These are phyloP conservation scores for Bucorvus abyssinicus DNA, from an alignment of 2,797 vertebrate species.

Conservation along the genomic window DNA sequence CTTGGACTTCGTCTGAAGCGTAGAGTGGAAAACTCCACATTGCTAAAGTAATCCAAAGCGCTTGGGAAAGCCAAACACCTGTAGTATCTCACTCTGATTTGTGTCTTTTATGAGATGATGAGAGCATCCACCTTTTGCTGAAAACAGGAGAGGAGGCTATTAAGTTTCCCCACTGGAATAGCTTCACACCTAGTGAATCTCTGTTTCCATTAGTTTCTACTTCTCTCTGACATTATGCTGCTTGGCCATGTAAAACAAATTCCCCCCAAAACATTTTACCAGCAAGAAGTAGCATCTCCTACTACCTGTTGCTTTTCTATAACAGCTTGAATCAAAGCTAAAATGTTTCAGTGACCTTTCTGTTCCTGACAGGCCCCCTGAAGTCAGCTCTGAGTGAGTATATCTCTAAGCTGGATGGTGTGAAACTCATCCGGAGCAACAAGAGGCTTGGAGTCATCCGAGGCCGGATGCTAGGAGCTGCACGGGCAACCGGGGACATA, in stretches of 20 bases:
- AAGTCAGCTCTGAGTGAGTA: conserved; percentile 84
- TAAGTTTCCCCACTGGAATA: conserved; percentile 1
- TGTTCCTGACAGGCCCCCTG: conserved; percentile 77
- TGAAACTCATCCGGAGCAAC: conserved; percentile 86
- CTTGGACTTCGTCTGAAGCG: not conserved
- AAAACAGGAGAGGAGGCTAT: conserved; percentile 7
- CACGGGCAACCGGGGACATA: conserved; percentile 82
- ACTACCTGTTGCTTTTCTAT: not conserved
- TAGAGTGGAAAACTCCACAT: not conserved
- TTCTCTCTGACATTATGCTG: not conserved
- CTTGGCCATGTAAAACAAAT: not conserved
- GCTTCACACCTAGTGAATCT: conserved; percentile 5
- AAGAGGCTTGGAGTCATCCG: conserved; percentile 80
- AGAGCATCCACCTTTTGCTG: conserved; percentile 11
- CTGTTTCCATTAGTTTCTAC: not conserved
- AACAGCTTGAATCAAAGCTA: not conserved
- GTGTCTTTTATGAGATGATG: not conserved
- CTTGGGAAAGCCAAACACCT: conserved; percentile 12
- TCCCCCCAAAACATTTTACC: not conserved
- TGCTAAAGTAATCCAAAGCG: not conserved
- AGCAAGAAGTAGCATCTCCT: not conserved
- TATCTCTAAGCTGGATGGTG: conserved; percentile 80
- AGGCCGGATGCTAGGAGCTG: conserved; percentile 84
- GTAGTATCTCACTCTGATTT: not conserved
- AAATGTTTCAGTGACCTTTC: not conserved